Evolutionary conservation across 2,113 vertebrate species (phyloP), one percentile per base, ranked within the genome.

Genomic region (Triplophysa tibetana): DNA sequence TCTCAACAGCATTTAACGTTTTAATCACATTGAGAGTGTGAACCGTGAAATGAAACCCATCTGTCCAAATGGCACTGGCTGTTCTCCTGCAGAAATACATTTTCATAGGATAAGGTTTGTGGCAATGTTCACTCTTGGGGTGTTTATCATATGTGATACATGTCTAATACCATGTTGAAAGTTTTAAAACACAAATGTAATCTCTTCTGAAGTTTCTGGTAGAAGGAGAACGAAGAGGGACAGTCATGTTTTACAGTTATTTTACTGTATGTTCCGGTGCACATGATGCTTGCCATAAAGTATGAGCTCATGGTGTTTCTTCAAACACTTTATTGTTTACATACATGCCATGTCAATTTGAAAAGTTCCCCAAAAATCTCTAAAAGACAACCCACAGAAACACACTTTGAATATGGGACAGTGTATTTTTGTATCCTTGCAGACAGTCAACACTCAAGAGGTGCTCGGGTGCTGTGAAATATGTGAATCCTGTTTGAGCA

Each of bases 21-120:
- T 92, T 92, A 93, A 93, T 93, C 91, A 90, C 90, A 89, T 92
- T 90, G 90, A 89, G 89, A 83, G 88, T 90, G 86, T 91, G 89
- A 89, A 93, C 89, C 91, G 87, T 93, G 92, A 93, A 93, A 93
- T 93, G 89, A 92, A 92, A 91, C 86, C 86, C 87, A 89, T 90
- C 89, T 90, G 75, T 82, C 81, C 83, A 88, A 91, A 91, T 87
- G 89, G 85, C 87, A 85, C 84, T 58, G 78, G 87, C 87, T 89
- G 90, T 88, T 80, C 81, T 88, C 83, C 73, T 74, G 80, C 81
- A 83, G 84, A 88, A 91, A 90, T 86, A 90, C 87, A 85, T 86
- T 88, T 89, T 85, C 83, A 87, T 63, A 50, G 88, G 87, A 88
- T 91, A 89, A 87, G 84, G 87, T 89, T 83, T 80, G 81, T 85